Conservation (phyloP, 2,797 vertebrate genomes). For the Phalanger gymnotis region DNA sequence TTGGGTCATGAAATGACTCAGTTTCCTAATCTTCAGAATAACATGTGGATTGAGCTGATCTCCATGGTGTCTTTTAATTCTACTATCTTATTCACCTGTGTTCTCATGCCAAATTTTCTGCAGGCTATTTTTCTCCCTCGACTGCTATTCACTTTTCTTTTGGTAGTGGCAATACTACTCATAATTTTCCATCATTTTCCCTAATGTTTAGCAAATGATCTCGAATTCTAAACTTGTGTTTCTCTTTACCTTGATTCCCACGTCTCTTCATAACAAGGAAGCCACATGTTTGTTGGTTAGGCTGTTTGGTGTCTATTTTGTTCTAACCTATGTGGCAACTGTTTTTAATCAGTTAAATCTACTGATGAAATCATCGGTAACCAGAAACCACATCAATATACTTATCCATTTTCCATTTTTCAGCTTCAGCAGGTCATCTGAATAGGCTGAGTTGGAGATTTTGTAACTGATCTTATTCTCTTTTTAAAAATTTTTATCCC, state of each 20-base stretch:
- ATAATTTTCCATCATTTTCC: neutral
- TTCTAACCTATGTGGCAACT: neutral
- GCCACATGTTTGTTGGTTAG: neutral
- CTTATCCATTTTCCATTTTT: no score
- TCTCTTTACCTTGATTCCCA: neutral
- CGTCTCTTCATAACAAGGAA: neutral
- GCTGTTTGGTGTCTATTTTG: neutral
- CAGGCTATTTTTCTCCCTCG: neutral
- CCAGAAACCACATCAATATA: no score
- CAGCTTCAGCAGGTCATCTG: no score
- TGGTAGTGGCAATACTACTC: neutral
- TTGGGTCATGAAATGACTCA: neutral
- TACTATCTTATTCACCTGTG: neutral
- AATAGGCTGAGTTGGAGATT: no score
- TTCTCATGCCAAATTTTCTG: neutral
- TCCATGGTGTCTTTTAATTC: neutral
- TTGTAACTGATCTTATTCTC: no score
- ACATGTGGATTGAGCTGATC: neutral
- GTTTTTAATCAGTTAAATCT: neutral
- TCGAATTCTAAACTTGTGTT: neutral
- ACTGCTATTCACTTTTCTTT: neutral
- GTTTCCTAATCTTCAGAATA: neutral
- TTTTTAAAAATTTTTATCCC: no score
- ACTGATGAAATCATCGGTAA: no score
- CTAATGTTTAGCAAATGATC: neutral